Base-by-base conservation (phyloP, 1,140 invertebrate genomes). In the Drosophila oshimai region DNA sequence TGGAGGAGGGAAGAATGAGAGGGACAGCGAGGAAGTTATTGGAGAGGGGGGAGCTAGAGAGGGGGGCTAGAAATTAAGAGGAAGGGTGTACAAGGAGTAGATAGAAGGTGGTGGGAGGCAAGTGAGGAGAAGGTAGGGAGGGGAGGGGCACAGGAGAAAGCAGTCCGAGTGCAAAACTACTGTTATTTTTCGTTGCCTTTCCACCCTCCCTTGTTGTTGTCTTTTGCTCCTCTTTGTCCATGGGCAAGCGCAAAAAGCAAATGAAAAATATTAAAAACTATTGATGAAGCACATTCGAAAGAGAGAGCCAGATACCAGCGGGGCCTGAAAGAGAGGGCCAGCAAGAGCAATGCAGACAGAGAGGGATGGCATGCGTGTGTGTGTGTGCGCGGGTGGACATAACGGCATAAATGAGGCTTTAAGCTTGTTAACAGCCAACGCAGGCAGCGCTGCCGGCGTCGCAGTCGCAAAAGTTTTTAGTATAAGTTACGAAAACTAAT, bases 331-430 rank as follows among this genome's bases (percentile, higher is more conserved):
- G 57, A 61, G 54, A 41, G 33, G 34, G 60, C 31, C 36, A 36
- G 37, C 5, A 22, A 33, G 12, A 50, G 33, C 31, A 12, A 15
- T 12, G n/a, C 22, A 15, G 12, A 42, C 24, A 57, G 28, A 49
- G 47, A 31, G 61, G 13, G 28, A 53, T 2, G 33, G 51, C 31
- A 60, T 34, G 51, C 29, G 13, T 12, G 24, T 39, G 39, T 31
- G 37, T 78, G 74, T 76, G 73, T 62, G 77, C 68, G 72, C 60
- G 68, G 70, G 49, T 57, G 75, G 69, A 60, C 64, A 86, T 70
- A 79, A 89, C 77, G 74, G 61, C 61, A 89, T 87, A 89, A 89
- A 84, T 89, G 81, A 68, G 88, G 78, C 88, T 88, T 77, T 88
- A 87, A 89, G 79, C 71, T 87, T 83, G 74, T 87, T 89, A 87